phyloP scores from a whole-genome alignment of 2,888 invertebrate species.

The Rotaria magnacalcarata region DNA sequence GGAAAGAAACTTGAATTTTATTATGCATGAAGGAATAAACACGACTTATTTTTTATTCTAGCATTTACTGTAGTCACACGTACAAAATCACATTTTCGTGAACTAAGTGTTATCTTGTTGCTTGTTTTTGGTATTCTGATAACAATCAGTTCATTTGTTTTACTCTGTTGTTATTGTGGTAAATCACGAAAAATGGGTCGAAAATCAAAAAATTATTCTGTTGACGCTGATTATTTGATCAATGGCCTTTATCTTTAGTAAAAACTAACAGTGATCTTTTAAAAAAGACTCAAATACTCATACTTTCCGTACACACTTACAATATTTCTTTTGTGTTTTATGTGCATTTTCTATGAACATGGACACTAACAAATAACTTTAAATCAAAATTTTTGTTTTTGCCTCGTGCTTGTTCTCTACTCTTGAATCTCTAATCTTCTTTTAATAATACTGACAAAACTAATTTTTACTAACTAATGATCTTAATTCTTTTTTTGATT shows the following conservation, averaged over 20 bases:
- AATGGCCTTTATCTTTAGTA: neutral
- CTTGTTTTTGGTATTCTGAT: neutral
- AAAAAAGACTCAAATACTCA: neutral
- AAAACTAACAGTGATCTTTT: neutral
- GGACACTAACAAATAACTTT: no score
- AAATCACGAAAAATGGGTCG: neutral
- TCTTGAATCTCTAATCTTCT: neutral
- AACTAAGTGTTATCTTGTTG: neutral
- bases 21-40: neutral
- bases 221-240: constrained; percentile 33
- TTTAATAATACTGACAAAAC: neutral
- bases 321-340: neutral
- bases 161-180: neutral
- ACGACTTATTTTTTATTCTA: neutral
- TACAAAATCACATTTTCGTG: neutral
- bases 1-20: no score
- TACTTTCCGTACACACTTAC: neutral
- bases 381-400: no score
- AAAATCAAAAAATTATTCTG: neutral
- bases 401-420: no score
- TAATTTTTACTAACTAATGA: neutral
- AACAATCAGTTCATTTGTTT: neutral
- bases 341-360: neutral
- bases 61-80: neutral
- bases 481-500: neutral